phyloP scores from a whole-genome alignment of 2,888 invertebrate species.

The Tetranychus piercei region DNA sequence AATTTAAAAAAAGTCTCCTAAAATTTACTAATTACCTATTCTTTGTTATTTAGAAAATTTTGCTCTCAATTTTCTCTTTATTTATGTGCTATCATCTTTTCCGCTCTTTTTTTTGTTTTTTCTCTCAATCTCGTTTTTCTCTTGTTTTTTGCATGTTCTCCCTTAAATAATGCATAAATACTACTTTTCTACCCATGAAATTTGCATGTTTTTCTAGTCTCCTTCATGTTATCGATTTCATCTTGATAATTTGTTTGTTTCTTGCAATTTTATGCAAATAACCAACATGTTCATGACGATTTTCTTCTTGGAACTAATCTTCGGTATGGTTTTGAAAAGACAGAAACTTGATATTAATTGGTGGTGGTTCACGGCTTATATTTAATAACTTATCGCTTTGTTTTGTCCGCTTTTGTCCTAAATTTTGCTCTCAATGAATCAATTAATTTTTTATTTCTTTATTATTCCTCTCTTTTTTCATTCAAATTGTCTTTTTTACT shows the following conservation, averaged over 20 bases:
- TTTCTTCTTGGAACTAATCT: not conserved
- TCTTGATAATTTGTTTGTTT: not conserved
- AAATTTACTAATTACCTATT: too few species aligned
- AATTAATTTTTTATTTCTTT: not conserved
- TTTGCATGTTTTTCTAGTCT: too few species aligned
- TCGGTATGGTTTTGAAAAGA: not conserved
- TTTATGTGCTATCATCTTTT: too few species aligned
- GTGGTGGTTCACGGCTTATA: not conserved
- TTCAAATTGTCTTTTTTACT: slow-evolving; percentile 6
- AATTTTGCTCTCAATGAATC: too few species aligned
- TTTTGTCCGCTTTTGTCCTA: not conserved
- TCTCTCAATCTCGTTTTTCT: too few species aligned
- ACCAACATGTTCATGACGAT: not conserved
- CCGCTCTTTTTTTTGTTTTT: too few species aligned
- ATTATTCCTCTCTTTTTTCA: not conserved
- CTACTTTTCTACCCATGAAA: too few species aligned
- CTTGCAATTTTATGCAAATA: not conserved
- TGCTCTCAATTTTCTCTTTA: too few species aligned
- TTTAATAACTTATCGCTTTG: not conserved
- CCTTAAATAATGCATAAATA: too few species aligned
- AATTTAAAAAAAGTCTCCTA: not conserved
- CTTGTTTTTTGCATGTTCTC: too few species aligned
- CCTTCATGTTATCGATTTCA: not conserved
- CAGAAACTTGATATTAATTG: not conserved
- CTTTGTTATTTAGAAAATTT: too few species aligned